Percentiles rank a stretch among this genome's conserved stretches.
These are phyloP conservation scores for Cerceris ruficornis DNA, from an alignment of 2,888 invertebrate genomes.

Conservation along the genomic window DNA sequence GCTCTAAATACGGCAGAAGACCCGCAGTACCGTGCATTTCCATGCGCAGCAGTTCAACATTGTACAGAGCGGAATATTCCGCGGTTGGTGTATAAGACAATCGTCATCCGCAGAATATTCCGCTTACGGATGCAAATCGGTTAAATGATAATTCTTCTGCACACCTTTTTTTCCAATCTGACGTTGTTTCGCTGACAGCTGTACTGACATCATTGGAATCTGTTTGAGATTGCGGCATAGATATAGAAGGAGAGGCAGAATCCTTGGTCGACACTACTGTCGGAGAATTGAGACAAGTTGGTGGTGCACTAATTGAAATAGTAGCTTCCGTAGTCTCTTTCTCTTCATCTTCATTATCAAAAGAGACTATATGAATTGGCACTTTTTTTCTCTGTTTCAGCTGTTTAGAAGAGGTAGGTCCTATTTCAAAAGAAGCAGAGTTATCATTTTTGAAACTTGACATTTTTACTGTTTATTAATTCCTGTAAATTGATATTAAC, in stretches of 20 bases:
- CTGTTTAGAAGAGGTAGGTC: conserved; percentile 61
- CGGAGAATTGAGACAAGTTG: conserved; percentile 86
- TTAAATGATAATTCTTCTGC: conserved; percentile 6
- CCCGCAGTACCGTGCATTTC: no score
- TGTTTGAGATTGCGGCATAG: conserved; percentile 56
- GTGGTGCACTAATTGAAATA: conserved; percentile 84
- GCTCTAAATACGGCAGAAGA: no score
- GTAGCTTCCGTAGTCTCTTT: conserved; percentile 72
- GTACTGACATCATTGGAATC: conserved; percentile 53
- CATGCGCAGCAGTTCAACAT: no score
- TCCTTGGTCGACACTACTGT: conserved; percentile 78
- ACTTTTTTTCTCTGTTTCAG: conserved; percentile 84
- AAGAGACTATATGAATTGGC: conserved; percentile 87
- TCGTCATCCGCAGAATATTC: no score
- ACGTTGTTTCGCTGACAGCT: conserved; percentile 11
- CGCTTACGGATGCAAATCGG: no score
- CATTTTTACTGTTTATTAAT: no score
- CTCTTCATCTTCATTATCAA: conserved; percentile 85
- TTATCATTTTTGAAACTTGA: background rate
- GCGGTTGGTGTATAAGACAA: no score
- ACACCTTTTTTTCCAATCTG: conserved; percentile 71
- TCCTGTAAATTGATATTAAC: background rate
- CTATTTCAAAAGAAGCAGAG: conserved; percentile 39
- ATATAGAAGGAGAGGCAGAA: conserved; percentile 77
- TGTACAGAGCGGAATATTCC: no score